phyloP scores from a whole-genome alignment of 2,888 invertebrate species.

The Hipparchia sbordonii region DNA sequence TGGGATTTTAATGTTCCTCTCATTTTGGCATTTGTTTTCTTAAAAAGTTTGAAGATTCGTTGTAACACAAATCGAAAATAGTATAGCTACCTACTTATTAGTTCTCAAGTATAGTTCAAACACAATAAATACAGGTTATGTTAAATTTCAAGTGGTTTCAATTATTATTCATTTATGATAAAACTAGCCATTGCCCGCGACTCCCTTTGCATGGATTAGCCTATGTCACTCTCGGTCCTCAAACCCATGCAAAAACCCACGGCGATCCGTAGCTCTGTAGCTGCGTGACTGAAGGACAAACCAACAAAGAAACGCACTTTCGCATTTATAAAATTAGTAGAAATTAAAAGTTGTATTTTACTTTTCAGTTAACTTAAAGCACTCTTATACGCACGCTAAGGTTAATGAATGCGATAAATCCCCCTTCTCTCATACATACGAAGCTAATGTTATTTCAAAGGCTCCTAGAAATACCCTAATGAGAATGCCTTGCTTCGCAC shows the following conservation, averaged over 20 bases:
- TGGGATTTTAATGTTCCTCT: constrained; percentile 5
- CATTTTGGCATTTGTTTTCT: background rate
- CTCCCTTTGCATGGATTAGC: too few relatives aligned
- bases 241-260: too few relatives aligned
- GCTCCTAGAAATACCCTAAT: constrained; percentile 70
- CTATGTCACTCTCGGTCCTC: too few relatives aligned
- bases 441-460: constrained; percentile 72
- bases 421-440: constrained; percentile 51
- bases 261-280: too few relatives aligned
- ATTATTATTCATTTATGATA: background rate
- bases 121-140: background rate
- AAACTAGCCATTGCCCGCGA: too few relatives aligned
- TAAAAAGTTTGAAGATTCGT: background rate
- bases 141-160: too few relatives aligned
- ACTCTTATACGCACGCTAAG: constrained; percentile 37
- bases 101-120: background rate
- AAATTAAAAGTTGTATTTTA: constrained; percentile 6
- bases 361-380: constrained; percentile 40
- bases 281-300: too few relatives aligned
- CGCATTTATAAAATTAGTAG: too few relatives aligned
- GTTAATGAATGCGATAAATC: constrained; percentile 55
- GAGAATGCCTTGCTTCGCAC: constrained; percentile 65
- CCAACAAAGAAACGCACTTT: too few relatives aligned
- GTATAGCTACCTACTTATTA: background rate
- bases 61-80: background rate